Evolutionary conservation across 2,113 vertebrate species (phyloP), one percentile per base, ranked within the genome.

Genomic region (Eidolon helvum): DNA sequence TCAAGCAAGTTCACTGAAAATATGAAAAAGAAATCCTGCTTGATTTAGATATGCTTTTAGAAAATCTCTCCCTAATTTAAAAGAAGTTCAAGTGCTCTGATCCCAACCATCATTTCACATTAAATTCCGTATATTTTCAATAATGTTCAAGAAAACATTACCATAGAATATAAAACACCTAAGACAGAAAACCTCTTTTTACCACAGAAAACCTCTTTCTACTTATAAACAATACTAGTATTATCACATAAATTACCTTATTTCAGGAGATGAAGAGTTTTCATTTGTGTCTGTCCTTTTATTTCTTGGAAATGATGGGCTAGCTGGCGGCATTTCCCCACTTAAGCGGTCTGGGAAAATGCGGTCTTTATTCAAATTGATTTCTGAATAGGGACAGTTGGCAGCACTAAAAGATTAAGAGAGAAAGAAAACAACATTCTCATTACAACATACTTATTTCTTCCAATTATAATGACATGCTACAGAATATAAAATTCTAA

Each of bases 371-470:
- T 98, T 99, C 96, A 99, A 96, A 97, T 99, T 99, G 97, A 99
- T 98, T 95, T 99, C 99, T 10, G 99, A 99, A 96, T 99, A 99
- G 0, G 99, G 99, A 96, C 99, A 99, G 95, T 97, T 99, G 97
- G 99, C 97, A 69, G 98, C 98, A 97, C 99, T 99, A 89, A 83
- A 98, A 96, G 95, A 59, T 86, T 33, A 88, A 98, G 94, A 89
- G 33, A 40, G 66, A 91, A 68, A 93, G 33, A 35, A 98, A 83
- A 97, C 74, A 94, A 91, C 4, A 30, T 4, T 90, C 77, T 33
- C n/a, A 96, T 98, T 97, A 97, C 75, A 45, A 77, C 85, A 90
- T 26, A 93, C 4, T 65, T 77, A 83, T 4, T 85, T 94, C 26
- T 83, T 65, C 30, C 71, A 85, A 71, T 53, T 75, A 84, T 84